A percentile compares a stretch with the other conserved stretches of the same genome.
Conservation (phyloP, 2,797 vertebrate species). For the Neosilurus hyrtlii region DNA sequence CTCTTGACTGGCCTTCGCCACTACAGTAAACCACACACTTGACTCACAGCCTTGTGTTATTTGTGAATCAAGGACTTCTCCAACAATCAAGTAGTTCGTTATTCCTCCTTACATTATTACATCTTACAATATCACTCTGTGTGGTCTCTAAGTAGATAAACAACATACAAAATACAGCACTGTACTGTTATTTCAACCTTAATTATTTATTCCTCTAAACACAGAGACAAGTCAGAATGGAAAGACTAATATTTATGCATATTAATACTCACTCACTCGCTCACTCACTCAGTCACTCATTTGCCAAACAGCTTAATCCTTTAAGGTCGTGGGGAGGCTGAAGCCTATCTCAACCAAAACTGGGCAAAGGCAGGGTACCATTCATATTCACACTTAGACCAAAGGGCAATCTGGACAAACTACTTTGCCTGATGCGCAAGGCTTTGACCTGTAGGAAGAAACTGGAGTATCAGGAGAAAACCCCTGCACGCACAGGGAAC, state of each 20-base stretch:
- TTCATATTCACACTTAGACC: no score
- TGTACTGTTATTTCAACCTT: not conserved
- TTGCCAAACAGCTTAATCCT: no score
- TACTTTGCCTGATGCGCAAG: no score
- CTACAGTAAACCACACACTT: slow-evolving; percentile 16
- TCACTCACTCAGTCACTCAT: no score
- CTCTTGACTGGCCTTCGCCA: not conserved
- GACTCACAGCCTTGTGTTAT: slow-evolving; percentile 14
- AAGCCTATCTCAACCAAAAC: no score
- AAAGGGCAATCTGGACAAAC: no score
- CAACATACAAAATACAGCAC: not conserved
- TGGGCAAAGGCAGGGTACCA: no score
- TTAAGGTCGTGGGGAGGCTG: no score
- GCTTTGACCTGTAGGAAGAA: no score
- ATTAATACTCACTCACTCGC: no score
- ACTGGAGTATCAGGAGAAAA: no score
- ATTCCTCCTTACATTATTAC: not conserved
- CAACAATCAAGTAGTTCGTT: not conserved
- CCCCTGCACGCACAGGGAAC: no score
- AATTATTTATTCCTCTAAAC: not conserved
- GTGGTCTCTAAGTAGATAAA: not conserved
- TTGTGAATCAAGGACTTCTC: slow-evolving; percentile 10
- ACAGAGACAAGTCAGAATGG: not conserved
- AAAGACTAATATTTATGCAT: not conserved
- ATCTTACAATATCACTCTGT: not conserved